A percentile compares a stretch with the other conserved stretches of the same genome.
Evolutionary conservation across 2,888 invertebrate genomes (phyloP).

Genomic region (Ommatoiulus sabulosus): DNA sequence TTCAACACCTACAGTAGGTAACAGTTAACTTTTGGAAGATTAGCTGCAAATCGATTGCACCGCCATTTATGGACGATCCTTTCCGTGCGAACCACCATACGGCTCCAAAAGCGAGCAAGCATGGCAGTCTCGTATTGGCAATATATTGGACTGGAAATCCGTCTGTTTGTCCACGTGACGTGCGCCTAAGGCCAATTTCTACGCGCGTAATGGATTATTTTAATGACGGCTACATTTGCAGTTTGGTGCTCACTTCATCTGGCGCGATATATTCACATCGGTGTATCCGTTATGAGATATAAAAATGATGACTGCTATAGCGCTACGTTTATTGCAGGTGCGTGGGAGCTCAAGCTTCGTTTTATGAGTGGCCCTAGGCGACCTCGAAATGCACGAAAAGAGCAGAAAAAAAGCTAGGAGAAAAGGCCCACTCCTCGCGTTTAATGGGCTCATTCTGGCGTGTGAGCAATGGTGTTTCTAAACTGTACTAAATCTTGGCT

Average conservation of each 20-base stretch:
- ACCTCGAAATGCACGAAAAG: constrained; percentile 18
- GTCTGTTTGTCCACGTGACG: constrained; percentile 10
- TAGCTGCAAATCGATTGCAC: no score
- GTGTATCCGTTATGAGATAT: constrained; percentile 43
- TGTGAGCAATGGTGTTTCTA: constrained; percentile 40
- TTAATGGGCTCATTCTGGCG: constrained; percentile 37
- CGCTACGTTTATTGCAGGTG: constrained; percentile 37
- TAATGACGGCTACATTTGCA: constrained; percentile 7
- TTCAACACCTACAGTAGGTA: no score
- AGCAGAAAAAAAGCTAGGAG: not conserved
- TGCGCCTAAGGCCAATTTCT: not conserved
- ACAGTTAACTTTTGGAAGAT: no score
- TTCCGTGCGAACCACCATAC: no score
- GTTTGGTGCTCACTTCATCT: constrained; percentile 34
- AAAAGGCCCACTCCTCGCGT: not conserved
- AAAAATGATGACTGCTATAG: constrained; percentile 28
- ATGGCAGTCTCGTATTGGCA: no score
- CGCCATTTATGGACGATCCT: no score
- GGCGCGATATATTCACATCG: constrained; percentile 1
- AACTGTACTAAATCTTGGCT: constrained; percentile 45
- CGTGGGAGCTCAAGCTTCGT: not conserved
- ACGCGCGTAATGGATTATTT: constrained; percentile 18
- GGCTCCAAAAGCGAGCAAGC: no score
- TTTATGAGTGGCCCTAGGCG: constrained; percentile 31
- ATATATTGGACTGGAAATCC: no score